A percentile compares a stretch with the other conserved stretches of the same genome.
These are phyloP conservation scores for Pseudoips prasinana DNA, from an alignment of 2,888 invertebrate genomes.

Conservation along the genomic window DNA sequence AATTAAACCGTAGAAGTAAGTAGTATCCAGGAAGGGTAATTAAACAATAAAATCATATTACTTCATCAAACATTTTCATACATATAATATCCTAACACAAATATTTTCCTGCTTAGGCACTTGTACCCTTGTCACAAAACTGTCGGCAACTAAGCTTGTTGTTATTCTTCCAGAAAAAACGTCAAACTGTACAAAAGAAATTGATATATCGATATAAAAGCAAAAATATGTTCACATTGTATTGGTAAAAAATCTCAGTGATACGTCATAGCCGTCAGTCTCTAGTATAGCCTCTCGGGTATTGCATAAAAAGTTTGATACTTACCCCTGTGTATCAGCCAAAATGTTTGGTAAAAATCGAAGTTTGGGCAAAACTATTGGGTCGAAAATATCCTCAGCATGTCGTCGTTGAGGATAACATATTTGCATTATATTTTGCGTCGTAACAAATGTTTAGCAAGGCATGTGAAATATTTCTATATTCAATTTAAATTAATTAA, in stretches of 20 bases:
- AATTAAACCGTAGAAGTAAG: no score
- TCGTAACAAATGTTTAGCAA: no score
- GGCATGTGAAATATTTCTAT: no score
- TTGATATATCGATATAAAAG: constrained; percentile 80
- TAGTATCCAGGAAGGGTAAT: no score
- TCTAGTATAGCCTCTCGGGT: constrained; percentile 62
- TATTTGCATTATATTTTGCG: no score
- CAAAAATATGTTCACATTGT: constrained; percentile 76
- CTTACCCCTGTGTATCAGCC: constrained; percentile 21
- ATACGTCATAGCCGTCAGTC: constrained; percentile 80
- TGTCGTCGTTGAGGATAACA: background rate
- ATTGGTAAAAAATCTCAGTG: constrained; percentile 70
- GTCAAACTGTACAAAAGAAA: constrained; percentile 67
- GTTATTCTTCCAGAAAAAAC: constrained; percentile 37
- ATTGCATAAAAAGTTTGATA: constrained; percentile 63
- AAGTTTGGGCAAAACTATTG: constrained; percentile 8
- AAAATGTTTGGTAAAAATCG: constrained; percentile 10
- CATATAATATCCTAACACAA: no score
- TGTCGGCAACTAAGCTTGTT: constrained; percentile 44
- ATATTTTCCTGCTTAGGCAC: constrained; percentile 1
- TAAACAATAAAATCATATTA: no score
- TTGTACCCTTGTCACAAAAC: constrained; percentile 46
- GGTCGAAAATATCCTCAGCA: background rate
- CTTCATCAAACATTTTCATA: no score
- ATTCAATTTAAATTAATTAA: no score